A percentile compares a stretch with the other conserved stretches of the same genome.
phyloP scores from a whole-genome alignment of 1,140 invertebrate genomes.

The Cyclargus thomasi region DNA sequence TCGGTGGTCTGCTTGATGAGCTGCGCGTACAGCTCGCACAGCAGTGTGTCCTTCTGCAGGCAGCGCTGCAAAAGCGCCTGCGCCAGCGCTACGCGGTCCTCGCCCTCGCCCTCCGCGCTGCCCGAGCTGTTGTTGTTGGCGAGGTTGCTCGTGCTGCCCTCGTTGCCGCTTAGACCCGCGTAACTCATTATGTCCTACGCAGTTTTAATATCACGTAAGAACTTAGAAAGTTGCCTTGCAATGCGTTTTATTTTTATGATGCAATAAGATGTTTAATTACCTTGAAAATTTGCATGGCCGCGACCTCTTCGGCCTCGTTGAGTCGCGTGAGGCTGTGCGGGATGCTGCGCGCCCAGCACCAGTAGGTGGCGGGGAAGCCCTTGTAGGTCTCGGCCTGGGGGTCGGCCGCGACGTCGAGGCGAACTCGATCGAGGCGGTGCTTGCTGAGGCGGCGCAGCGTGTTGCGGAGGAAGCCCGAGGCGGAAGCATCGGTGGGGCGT shows the following conservation, averaged over 20 bases:
- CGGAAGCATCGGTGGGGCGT: constrained; percentile 85
- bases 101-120: constrained; percentile 79
- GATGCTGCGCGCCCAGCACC: constrained; percentile 90
- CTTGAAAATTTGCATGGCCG: constrained; percentile 88
- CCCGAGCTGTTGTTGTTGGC: constrained; percentile 60
- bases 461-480: constrained; percentile 88
- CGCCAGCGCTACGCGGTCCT: constrained; percentile 91
- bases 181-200: constrained; percentile 76
- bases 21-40: constrained; percentile 94
- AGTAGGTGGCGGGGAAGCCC: constrained; percentile 86
- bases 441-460: constrained; percentile 92
- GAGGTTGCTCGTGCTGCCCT: constrained; percentile 67
- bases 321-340: constrained; percentile 89
- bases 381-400: constrained; percentile 87
- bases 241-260: no score
- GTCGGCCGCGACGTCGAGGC: constrained; percentile 84
- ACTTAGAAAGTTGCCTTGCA: no score
- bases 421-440: constrained; percentile 88
- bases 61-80: constrained; percentile 93
- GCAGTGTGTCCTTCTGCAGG: constrained; percentile 89
- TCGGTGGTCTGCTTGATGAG: constrained; percentile 94
- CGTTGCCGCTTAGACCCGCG: constrained; percentile 55
- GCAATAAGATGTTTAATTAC: constrained; percentile 39
- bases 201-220: neutral
- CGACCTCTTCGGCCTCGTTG: constrained; percentile 90